Evolutionary conservation across 2,888 invertebrate genomes (phyloP), one percentile per base, ranked within the genome.

Genomic region (Cryptocephalus moraei): DNA sequence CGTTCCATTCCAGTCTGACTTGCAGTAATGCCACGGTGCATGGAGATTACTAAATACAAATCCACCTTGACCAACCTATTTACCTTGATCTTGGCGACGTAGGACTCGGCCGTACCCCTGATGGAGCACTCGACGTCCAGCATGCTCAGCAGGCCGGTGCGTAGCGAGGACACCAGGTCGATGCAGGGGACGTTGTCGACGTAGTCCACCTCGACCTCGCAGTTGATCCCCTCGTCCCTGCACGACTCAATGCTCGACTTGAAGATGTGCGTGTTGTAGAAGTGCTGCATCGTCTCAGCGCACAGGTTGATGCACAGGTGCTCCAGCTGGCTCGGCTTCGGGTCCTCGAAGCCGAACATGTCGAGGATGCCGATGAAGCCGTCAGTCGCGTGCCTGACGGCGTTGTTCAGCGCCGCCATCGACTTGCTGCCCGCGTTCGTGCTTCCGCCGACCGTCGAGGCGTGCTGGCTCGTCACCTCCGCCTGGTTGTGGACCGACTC

Each of bases 271-370:
- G 93, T 94, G 72, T 93, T 95, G 76, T 94, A 95, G 71, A 93
- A 94, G 71, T 94, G 94, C 70, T 95, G 94, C 91, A 95, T 91
- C 33, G 93, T 93, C 74, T 95, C 95, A 0, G 94, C 92, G 72
- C 93, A 93, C 51, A 95, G 75, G 73, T 95, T 95, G 62, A 92
- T 91, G 73, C 94, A 94, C 49, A 95, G 75, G 68, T 94, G 94
- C 70, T 95, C 94, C 58, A 95, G 75, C 57, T 90, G 89, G 60
- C 89, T 86, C 1, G 90, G 90, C 71, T 87, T 86, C 32, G 89
- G 88, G 67, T 91, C 91, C 74, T 94, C 93, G 73, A 94, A 94
- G 6, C 94, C 94, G 73, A 94, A 94, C 92, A 95, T 92, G 69
- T 95, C 94, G 47, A 95, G 75, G 63, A 95, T 92, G 39, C 93